phyloP scores from a whole-genome alignment of 1,140 invertebrate species.

The Drosophila persimilis region DNA sequence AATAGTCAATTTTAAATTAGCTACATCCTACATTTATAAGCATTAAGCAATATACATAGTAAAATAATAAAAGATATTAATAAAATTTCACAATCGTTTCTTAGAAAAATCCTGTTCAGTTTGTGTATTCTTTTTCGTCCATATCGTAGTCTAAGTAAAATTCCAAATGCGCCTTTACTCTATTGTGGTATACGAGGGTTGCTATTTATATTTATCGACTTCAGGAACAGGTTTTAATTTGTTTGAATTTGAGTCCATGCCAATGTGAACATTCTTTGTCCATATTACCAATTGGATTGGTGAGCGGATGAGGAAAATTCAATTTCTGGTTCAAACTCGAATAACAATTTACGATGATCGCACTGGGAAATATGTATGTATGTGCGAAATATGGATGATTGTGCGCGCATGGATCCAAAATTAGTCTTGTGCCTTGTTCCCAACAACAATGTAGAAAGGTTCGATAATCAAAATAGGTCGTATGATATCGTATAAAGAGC shows the following conservation, averaged over 20 bases:
- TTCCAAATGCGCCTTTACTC: no score
- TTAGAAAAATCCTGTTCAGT: conserved; percentile 23
- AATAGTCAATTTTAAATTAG: conserved; percentile 48
- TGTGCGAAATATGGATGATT: conserved; percentile 85
- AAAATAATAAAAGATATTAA: conserved; percentile 24
- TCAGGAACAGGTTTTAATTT: no score
- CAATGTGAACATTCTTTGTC: no score
- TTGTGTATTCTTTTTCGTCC: not conserved
- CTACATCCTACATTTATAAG: conserved; percentile 34
- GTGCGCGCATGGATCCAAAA: conserved; percentile 84
- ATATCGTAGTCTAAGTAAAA: no score
- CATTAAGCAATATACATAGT: conserved; percentile 45
- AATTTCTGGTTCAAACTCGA: not conserved
- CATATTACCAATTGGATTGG: no score
- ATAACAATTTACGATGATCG: conserved; percentile 83
- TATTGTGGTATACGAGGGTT: no score
- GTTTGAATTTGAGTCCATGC: no score
- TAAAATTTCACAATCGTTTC: conserved; percentile 55
- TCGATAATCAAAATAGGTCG: not conserved
- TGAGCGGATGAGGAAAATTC: no score
- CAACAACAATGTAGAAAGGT: conserved; percentile 87
- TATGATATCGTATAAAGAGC: conserved; percentile 95
- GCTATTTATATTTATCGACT: no score
- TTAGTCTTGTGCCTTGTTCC: conserved; percentile 88
- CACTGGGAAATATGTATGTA: conserved; percentile 83